Conservation (phyloP, 2,113 vertebrate species). For the Saguinus midas region DNA sequence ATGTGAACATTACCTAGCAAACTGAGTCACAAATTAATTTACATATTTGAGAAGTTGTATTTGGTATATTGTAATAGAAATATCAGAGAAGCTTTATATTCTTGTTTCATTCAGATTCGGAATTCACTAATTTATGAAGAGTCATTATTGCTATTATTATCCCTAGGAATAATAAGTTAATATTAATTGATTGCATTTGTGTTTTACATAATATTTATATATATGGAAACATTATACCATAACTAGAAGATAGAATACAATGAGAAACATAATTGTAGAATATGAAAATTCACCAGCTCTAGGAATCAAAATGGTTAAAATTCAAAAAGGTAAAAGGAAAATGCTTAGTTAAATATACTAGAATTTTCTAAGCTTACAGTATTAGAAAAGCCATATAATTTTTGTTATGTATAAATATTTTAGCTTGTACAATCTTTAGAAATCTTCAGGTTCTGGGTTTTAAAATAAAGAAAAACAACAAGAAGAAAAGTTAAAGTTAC, state of each 20-base stretch:
- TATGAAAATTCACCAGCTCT: slow-evolving; percentile 31
- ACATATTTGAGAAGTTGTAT: slow-evolving; percentile 62
- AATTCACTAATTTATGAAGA: not conserved
- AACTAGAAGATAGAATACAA: slow-evolving; percentile 36
- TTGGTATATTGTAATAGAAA: slow-evolving; percentile 52
- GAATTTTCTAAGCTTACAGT: slow-evolving; percentile 13
- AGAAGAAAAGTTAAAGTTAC: slow-evolving; percentile 58
- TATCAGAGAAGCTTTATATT: slow-evolving; percentile 33
- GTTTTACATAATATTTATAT: slow-evolving; percentile 39
- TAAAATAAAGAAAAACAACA: slow-evolving; percentile 38
- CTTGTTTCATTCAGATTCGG: slow-evolving; percentile 50
- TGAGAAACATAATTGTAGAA: slow-evolving; percentile 24
- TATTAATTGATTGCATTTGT: not conserved
- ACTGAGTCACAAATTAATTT: slow-evolving; percentile 67
- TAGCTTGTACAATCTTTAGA: slow-evolving; percentile 23
- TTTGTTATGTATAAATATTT: slow-evolving; percentile 39
- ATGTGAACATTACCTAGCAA: slow-evolving; percentile 65
- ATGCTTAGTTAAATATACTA: slow-evolving; percentile 40
- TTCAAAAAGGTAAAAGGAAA: slow-evolving; percentile 25
- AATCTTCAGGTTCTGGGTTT: not conserved
- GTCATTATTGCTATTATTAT: slow-evolving; percentile 45
- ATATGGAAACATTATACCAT: not conserved
- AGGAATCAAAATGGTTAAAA: slow-evolving; percentile 39
- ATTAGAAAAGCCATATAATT: slow-evolving; percentile 32
- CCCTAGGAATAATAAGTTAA: not conserved